Base-by-base conservation (phyloP, 2,797 vertebrate species). In the Pteropus rufus region DNA sequence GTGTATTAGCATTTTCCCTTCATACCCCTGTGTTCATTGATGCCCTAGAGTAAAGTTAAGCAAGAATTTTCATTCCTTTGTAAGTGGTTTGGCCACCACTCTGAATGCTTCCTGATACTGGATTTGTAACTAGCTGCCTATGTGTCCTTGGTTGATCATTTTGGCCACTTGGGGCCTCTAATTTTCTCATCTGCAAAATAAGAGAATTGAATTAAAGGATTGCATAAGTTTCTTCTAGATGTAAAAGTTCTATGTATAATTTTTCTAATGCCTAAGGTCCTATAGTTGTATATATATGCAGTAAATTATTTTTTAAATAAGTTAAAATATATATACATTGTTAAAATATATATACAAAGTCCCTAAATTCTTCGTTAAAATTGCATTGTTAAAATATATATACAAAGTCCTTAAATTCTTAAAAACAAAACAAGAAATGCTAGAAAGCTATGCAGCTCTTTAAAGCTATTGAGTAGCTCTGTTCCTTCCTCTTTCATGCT, bases 171-270 rank as follows among this genome's bases (percentile, higher is more conserved):
- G 9, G 14, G 31, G 41, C 31, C 69, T 85, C 77, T 52, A 6
- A 46, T 91, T 58, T 91, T 79, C 44, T 93, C 58, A 58, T 82
- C 29, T 94, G 44, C 77, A 93, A 91, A 84, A 52, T 70, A 91
- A 84, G 16, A 6, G 11, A 67, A 4, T 80, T 92, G n/a, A 52
- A 64, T 75, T 95, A 92, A 95, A 80, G 76, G 39, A 36, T 41
- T 39, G 3, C 34, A 26, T 76, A 79, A 46, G 7, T 75, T 75
- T 41, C 60, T 83, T 54, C 34, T 72, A 70, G 60, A 75, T 89
- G 19, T 69, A 64, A 94, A 94, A 86, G 81, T 60, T 73, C 15
- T 62, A 1, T 26, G 24, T 75, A 10, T 89, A 76, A 26, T 72
- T 81, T 7, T 93, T 77, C 69, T 75, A 36, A 77, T 96, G 15